phyloP scores from a whole-genome alignment of 2,888 invertebrate genomes.

The Drosophila flavopinicola region DNA sequence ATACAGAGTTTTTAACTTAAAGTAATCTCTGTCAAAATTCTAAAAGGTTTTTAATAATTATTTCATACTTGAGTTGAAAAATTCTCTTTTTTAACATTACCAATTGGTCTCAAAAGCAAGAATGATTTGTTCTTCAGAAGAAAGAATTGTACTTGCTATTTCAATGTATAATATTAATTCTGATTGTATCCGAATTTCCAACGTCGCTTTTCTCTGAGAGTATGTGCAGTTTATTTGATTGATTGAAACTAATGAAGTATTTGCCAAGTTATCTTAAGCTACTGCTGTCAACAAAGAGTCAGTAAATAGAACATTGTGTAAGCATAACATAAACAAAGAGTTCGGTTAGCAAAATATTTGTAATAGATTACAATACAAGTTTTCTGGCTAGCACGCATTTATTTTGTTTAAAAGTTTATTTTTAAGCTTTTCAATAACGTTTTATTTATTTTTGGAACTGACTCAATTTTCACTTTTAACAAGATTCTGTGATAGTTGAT shows the following conservation, averaged over 20 bases:
- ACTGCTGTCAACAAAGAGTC: background rate
- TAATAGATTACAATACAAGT: background rate
- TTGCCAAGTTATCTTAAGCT: background rate
- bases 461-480: background rate
- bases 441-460: background rate
- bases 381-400: background rate
- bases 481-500: background rate
- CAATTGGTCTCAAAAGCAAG: no score
- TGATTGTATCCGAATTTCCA: no score
- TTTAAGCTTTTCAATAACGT: no score
- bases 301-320: background rate
- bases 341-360: background rate
- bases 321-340: background rate
- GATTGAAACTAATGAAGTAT: slow-evolving; percentile 25
- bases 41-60: no score
- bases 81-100: no score
- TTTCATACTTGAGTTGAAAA: no score
- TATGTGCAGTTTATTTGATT: slow-evolving; percentile 3
- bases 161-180: no score
- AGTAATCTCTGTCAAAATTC: no score
- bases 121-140: no score
- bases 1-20: no score
- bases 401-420: background rate
- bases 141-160: no score
- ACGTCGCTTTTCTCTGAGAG: no score